Conservation (phyloP, 2,797 vertebrate species). For the Cichlasoma orientale region DNA sequence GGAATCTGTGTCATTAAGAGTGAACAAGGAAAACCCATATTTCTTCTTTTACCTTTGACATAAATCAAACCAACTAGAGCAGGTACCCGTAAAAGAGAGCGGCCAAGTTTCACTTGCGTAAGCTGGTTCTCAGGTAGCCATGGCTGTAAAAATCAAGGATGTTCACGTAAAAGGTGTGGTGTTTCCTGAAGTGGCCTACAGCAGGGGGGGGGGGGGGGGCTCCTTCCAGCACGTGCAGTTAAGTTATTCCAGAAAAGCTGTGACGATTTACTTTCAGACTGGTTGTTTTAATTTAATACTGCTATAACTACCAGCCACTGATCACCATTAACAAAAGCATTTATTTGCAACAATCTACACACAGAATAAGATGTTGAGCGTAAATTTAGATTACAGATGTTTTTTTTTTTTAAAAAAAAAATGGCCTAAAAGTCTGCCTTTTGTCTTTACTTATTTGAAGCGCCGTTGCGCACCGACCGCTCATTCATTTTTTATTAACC, state of each 20-base stretch:
- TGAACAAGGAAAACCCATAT: background rate
- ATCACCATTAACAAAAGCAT: background rate
- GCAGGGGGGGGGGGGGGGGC: background rate
- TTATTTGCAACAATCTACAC: background rate
- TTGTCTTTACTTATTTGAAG: background rate
- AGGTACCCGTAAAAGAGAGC: background rate
- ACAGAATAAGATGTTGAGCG: background rate
- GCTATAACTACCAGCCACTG: background rate
- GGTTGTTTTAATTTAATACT: background rate
- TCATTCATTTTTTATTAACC: conserved; percentile 21
- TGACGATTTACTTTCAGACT: background rate
- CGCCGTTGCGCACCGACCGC: background rate
- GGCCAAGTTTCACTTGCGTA: conserved; percentile 23
- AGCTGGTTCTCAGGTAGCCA: background rate
- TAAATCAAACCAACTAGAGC: background rate
- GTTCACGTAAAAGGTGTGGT: background rate
- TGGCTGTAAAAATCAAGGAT: background rate
- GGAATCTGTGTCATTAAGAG: conserved; percentile 1
- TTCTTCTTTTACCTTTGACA: rapidly evolving
- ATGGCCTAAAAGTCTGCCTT: background rate
- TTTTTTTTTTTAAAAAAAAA: background rate
- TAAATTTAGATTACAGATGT: background rate
- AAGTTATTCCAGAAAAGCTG: background rate
- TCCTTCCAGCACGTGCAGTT: background rate
- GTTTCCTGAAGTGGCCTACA: background rate